Base-by-base conservation (phyloP, 2,888 invertebrate species). In the Cephus runcator region DNA sequence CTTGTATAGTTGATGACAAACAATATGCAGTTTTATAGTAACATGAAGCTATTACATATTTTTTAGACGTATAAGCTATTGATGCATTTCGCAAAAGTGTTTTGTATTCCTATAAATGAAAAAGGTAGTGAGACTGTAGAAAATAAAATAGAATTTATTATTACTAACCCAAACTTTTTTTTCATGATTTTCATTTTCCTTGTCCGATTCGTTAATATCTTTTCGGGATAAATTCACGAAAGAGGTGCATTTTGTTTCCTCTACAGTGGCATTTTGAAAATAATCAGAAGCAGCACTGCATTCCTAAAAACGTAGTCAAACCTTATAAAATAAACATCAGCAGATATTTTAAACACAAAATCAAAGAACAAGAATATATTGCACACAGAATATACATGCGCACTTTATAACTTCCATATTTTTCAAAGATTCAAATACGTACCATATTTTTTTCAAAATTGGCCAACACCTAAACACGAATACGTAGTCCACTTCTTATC, bases 21-120 rank as follows among this genome's bases (percentile, higher is more conserved):
- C 81, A 73, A 9, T 81, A 31, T n/a, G 79, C 82, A 2, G 35
- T 12, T 69, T 78, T 79, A 69, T 79, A 85, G 73, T 82, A 76
- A 34, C 73, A 73, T 12, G 73, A 75, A 0, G 85, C 80, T 15
- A 34, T 69, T 15, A 77, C 69, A 34, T 79, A 83, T 1, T 80
- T 77, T 31, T 79, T 75, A 4, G 69, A 4, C 2, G 12, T 4
- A 34, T 81, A 84, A 9, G 81, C 81, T 34, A 76, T 73, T 0
- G 76, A 76, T 2, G 81, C 82, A 3, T 69, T 76, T 11, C 73
- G n/a, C 30, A 80, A 69, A 23, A 76, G 30, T 12, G 36, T 69
- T 30, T 76, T 69, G 12, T 76, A 15, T 68, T 78, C 76, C 78
- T 78, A 31, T 11, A 30, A 31, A n/a, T 40, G 11, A 40, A 40